A percentile compares a stretch with the other conserved stretches of the same genome.
These are phyloP conservation scores for Patiria miniata DNA, from an alignment of 35 echinoderm and acorn worm species.

Conservation along the genomic window DNA sequence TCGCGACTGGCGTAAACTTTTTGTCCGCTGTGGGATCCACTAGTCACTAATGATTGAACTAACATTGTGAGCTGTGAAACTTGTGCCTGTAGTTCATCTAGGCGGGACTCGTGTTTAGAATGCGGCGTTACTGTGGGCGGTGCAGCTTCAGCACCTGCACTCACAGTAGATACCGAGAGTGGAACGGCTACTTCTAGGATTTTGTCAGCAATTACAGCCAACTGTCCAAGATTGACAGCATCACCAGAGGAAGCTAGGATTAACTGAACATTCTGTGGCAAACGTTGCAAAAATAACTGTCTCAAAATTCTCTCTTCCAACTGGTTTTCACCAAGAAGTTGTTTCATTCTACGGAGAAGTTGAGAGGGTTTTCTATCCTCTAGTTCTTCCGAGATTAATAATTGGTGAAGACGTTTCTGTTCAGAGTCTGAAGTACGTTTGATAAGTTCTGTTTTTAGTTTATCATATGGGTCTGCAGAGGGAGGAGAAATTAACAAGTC, in stretches of 20 bases:
- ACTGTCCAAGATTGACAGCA: neutral
- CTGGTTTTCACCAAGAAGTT: constrained; percentile 38
- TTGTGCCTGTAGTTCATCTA: constrained; percentile 7
- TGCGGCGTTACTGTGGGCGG: neutral
- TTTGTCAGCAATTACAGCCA: constrained; percentile 21
- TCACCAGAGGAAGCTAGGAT: constrained; percentile 49
- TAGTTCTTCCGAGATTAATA: constrained; percentile 48
- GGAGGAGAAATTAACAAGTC: constrained; percentile 44
- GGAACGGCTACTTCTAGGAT: neutral
- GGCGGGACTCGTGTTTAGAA: neutral
- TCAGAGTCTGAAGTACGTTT: constrained; percentile 41
- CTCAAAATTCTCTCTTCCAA: constrained; percentile 52
- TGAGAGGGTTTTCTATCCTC: constrained; percentile 58
- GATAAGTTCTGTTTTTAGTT: constrained; percentile 40
- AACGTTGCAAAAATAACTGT: constrained; percentile 51
- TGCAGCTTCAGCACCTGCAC: neutral
- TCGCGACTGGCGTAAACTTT: neutral
- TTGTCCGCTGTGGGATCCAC: neutral
- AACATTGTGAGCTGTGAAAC: neutral
- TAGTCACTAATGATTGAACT: neutral
- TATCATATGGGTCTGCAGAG: constrained; percentile 2
- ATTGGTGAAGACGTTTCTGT: constrained; percentile 45
- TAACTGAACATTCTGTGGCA: constrained; percentile 54
- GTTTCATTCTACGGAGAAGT: constrained; percentile 49
- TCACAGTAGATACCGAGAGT: constrained; percentile 4